phyloP scores from a whole-genome alignment of 2,113 vertebrate genomes.

The Hippocampus comes region DNA sequence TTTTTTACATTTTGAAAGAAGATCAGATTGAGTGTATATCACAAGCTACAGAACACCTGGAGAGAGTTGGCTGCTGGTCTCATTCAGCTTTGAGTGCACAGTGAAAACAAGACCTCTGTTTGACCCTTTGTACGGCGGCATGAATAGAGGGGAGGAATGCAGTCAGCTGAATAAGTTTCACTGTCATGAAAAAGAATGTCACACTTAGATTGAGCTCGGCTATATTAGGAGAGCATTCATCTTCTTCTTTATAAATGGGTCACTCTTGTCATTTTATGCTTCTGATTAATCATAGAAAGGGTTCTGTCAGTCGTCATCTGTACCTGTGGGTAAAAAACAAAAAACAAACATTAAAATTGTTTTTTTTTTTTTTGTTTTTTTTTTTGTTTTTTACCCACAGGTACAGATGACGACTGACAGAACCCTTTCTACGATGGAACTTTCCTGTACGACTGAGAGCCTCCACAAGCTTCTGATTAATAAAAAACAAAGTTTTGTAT shows the following conservation, averaged over 20 bases:
- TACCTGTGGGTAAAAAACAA: too few relatives aligned
- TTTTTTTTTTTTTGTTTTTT: too few relatives aligned
- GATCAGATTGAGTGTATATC: neutral
- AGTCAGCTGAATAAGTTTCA: neutral
- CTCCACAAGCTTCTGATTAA: too few relatives aligned
- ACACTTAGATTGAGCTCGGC: neutral
- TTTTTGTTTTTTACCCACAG: too few relatives aligned
- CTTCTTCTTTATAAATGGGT: too few relatives aligned
- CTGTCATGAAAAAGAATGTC: neutral
- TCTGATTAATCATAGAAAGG: too few relatives aligned
- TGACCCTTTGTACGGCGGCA: conserved; percentile 24
- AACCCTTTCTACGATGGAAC: too few relatives aligned
- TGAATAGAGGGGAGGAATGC: conserved; percentile 39
- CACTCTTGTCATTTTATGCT: too few relatives aligned
- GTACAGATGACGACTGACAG: too few relatives aligned
- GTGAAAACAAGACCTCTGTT: conserved; percentile 21
- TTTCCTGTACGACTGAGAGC: too few relatives aligned
- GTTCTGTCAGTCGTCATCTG: too few relatives aligned
- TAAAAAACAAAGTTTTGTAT: neutral
- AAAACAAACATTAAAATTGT: too few relatives aligned
- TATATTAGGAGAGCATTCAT: neutral
- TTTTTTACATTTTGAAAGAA: neutral
- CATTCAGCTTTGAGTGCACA: conserved; percentile 1
- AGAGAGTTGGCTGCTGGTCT: conserved; percentile 7
- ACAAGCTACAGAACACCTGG: conserved; percentile 1